Base-by-base conservation (phyloP, 1,140 invertebrate species). In the Orussus abietinus region DNA sequence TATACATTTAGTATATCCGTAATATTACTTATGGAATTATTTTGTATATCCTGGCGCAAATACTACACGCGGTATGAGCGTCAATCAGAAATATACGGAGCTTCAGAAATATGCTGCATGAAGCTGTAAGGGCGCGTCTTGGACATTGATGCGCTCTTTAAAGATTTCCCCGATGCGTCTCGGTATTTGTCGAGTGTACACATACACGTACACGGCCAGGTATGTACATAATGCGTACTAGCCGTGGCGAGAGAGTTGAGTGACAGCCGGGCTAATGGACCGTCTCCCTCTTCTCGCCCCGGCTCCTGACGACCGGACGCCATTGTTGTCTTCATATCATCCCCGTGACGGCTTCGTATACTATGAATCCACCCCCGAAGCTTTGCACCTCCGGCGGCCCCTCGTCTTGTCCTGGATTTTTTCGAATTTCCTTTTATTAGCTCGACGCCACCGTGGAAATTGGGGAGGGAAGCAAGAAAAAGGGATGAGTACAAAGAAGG, bases 301-400 rank as follows among this genome's bases (percentile, higher is more conserved):
- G 48, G 45, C 47, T 39, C 38, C 31, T 32, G 34, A 45, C 36
- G 32, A 35, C 47, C 41, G 26, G 47, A 38, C 49, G 45, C 47
- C 44, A 55, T 61, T 57, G 57, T 61, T 59, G 52, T 57, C 56
- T 61, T 53, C 45, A 37, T 43, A 43, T 57, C 54, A 50, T 58
- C 38, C 46, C 38, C 47, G 38, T 51, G 45, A 47, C 39, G 45
- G 45, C 44, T 42, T 28, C 38, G 34, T 20, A 18, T 19, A 36
- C 10, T n/a, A n/a, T n/a, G n/a, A n/a, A n/a, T n/a, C n/a, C n/a
- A n/a, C n/a, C n/a, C n/a, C n/a, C n/a, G n/a, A n/a, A n/a, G n/a
- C n/a, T n/a, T n/a, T n/a, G n/a, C n/a, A n/a, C n/a, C n/a, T n/a
- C 20, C 38, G 31, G 41, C 29, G 34, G 44, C 47, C 22, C 35